Conservation (phyloP, 2,888 invertebrate genomes). For the Aproaerema taeniolella region DNA sequence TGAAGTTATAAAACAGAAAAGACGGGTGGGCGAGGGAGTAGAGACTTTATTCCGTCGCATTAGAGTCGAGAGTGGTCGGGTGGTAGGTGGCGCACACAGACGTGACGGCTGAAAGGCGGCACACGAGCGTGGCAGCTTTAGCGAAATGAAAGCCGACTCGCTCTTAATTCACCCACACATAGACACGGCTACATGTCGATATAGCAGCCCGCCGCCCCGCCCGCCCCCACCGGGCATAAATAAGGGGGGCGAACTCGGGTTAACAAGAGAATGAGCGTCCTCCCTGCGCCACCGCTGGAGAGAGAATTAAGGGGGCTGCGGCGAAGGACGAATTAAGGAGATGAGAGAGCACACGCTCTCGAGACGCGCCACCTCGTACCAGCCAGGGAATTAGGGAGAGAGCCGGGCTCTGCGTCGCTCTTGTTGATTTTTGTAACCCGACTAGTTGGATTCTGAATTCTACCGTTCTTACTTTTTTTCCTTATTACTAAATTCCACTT, state of each 20-base stretch:
- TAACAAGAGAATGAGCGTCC: constrained; percentile 68
- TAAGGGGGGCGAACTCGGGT: constrained; percentile 71
- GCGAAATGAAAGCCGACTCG: constrained; percentile 45
- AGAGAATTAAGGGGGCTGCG: constrained; percentile 72
- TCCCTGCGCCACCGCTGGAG: constrained; percentile 56
- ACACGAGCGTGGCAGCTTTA: constrained; percentile 59
- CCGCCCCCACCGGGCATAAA: constrained; percentile 60
- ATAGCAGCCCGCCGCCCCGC: constrained; percentile 37
- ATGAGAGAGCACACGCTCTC: constrained; percentile 76
- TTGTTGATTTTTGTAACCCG: constrained; percentile 15
- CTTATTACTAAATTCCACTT: too few relatives aligned
- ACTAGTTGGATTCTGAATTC: constrained; percentile 9
- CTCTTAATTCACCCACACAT: constrained; percentile 74
- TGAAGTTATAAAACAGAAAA: constrained; percentile 70
- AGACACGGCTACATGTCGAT: constrained; percentile 57
- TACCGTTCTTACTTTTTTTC: constrained; percentile 6
- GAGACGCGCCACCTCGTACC: constrained; percentile 66
- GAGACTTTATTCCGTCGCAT: constrained; percentile 48
- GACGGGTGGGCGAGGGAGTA: constrained; percentile 46
- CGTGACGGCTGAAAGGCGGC: constrained; percentile 74
- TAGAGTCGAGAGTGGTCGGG: constrained; percentile 55
- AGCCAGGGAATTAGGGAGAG: constrained; percentile 51
- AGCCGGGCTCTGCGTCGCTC: constrained; percentile 20
- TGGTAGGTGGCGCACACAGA: constrained; percentile 75
- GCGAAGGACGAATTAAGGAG: constrained; percentile 78